A percentile compares a stretch with the other conserved stretches of the same genome.
Evolutionary conservation across 1,140 invertebrate species (phyloP).

Genomic region (Penaeus vannamei): DNA sequence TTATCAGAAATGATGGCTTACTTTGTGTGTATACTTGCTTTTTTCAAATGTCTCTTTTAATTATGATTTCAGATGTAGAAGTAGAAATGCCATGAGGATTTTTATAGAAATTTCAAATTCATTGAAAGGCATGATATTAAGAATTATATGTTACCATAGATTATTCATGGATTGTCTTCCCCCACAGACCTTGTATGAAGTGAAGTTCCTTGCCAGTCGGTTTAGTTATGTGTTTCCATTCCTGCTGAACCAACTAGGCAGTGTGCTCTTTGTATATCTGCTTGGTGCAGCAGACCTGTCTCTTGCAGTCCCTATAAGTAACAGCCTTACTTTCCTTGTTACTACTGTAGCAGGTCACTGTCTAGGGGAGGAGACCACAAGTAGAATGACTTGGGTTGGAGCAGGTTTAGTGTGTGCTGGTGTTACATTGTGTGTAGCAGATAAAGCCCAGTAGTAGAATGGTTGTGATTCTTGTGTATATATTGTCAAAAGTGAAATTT

Average conservation of each 20-base stretch:
- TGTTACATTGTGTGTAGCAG: slow-evolving; percentile 64
- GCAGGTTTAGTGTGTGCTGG: slow-evolving; percentile 63
- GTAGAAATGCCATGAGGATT: too few species aligned
- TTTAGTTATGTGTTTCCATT: slow-evolving; percentile 64
- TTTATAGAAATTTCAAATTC: not conserved
- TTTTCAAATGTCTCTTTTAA: not conserved
- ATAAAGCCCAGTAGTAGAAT: slow-evolving; percentile 51
- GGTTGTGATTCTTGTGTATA: too few species aligned
- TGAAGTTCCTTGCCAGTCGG: slow-evolving; percentile 62
- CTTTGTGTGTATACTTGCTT: not conserved
- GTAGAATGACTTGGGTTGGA: slow-evolving; percentile 63
- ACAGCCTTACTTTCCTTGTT: slow-evolving; percentile 73
- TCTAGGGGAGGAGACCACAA: slow-evolving; percentile 71
- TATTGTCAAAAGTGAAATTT: too few species aligned
- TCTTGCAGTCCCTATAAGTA: slow-evolving; percentile 72
- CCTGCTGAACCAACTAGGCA: slow-evolving; percentile 64
- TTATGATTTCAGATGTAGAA: too few species aligned
- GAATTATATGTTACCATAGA: not conserved
- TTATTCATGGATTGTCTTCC: slow-evolving; percentile 1
- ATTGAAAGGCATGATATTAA: not conserved
- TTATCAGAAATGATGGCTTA: not conserved
- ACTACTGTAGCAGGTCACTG: slow-evolving; percentile 71
- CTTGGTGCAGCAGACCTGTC: slow-evolving; percentile 71
- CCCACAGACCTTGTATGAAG: slow-evolving; percentile 61
- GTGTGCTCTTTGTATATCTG: slow-evolving; percentile 62